A percentile compares a stretch with the other conserved stretches of the same genome.
phyloP scores from a whole-genome alignment of 2,797 vertebrate species.

The Gorsachius magnificus region DNA sequence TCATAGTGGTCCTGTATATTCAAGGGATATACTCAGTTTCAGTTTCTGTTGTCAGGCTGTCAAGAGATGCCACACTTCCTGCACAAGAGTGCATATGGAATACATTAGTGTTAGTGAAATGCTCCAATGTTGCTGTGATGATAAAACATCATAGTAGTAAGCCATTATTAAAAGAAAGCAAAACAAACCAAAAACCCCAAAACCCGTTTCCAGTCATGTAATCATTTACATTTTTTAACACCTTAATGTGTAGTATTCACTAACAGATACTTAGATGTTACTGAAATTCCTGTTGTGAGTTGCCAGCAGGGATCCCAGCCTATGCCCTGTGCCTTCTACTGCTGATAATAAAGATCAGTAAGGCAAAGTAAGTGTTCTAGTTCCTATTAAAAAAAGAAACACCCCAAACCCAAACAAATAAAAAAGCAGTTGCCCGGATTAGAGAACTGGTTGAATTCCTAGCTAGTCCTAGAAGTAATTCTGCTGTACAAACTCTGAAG shows the following conservation, averaged over 20 bases:
- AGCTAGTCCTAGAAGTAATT: not conserved
- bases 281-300: not conserved
- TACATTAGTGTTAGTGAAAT: not conserved
- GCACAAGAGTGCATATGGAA: not conserved
- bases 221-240: not conserved
- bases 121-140: not conserved
- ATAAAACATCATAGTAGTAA: not conserved
- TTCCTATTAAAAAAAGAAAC: not conserved
- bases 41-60: not conserved
- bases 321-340: not conserved
- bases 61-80: not conserved
- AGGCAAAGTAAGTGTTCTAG: not conserved
- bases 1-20: not conserved
- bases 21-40: not conserved
- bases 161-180: not conserved
- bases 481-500: not conserved
- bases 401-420: not conserved
- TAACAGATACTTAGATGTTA: not conserved
- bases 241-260: not conserved
- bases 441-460: not conserved
- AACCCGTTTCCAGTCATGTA: not conserved
- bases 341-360: not conserved
- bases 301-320: not conserved
- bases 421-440: not conserved
- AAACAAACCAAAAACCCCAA: no score